Percentiles rank a stretch among this genome's conserved stretches.
These are phyloP conservation scores for Pachymerium ferrugineum DNA, from an alignment of 2,888 invertebrate genomes.

Conservation along the genomic window DNA sequence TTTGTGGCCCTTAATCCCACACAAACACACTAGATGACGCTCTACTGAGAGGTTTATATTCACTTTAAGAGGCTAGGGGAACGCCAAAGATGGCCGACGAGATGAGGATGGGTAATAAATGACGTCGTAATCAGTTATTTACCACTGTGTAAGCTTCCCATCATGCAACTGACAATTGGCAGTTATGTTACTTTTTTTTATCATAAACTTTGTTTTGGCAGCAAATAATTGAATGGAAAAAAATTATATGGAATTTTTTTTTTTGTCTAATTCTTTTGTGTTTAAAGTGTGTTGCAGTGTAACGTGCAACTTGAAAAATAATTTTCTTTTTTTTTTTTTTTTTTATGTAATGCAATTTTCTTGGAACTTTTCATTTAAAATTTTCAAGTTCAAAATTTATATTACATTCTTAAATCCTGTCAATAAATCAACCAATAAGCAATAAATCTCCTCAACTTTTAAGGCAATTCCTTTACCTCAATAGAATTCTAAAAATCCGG, in stretches of 20 bases:
- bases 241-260: neutral
- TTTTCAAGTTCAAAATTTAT: neutral
- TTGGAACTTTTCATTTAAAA: too few relatives aligned
- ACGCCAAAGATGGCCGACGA: constrained; percentile 9
- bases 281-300: too few relatives aligned
- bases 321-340: neutral
- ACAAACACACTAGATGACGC: constrained; percentile 13
- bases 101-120: constrained; percentile 13
- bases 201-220: neutral
- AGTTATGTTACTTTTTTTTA: neutral
- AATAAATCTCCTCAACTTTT: neutral
- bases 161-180: neutral
- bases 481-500: neutral
- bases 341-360: neutral
- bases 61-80: constrained; percentile 8
- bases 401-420: neutral
- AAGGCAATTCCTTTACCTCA: neutral
- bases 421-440: constrained; percentile 9
- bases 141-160: neutral
- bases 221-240: neutral
- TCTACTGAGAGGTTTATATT: constrained; percentile 3
- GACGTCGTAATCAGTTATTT: constrained; percentile 13
- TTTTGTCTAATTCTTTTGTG: neutral
- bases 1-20: constrained; percentile 13
- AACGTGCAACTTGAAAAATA: too few relatives aligned